Evolutionary conservation across 2,888 invertebrate genomes (phyloP).

Genomic region (Polydrusus tereticollis): DNA sequence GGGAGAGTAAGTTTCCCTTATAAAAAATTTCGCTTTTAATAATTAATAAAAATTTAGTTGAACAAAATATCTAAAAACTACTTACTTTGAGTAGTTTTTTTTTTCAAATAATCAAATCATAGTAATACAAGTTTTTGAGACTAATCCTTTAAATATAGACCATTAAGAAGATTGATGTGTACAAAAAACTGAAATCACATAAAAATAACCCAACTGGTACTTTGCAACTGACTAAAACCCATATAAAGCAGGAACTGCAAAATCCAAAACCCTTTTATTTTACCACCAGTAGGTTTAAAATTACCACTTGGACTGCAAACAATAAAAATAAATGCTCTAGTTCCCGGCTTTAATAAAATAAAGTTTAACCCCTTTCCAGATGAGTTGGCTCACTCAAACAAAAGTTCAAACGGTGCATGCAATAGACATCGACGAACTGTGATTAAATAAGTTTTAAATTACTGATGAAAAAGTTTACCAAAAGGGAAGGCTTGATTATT

Average conservation of each 20-base stretch:
- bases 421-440: slow-evolving; percentile 39
- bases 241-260: neutral
- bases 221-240: slow-evolving; percentile 14
- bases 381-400: slow-evolving; percentile 20
- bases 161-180: neutral
- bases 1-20: too few species aligned
- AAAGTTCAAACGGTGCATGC: slow-evolving; percentile 33
- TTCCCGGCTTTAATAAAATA: slow-evolving; percentile 31
- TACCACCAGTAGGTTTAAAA: slow-evolving; percentile 20
- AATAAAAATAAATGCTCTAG: slow-evolving; percentile 34
- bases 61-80: too few species aligned
- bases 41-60: too few species aligned
- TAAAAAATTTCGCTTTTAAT: too few species aligned
- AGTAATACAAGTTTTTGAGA: too few species aligned
- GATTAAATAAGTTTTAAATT: slow-evolving; percentile 45
- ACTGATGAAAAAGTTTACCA: slow-evolving; percentile 43
- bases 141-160: too few species aligned
- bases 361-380: slow-evolving; percentile 30
- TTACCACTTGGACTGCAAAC: slow-evolving; percentile 28
- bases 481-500: slow-evolving; percentile 33
- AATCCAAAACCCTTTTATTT: slow-evolving; percentile 20
- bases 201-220: neutral
- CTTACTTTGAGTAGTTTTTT: too few species aligned
- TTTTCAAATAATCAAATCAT: too few species aligned
- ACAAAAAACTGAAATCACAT: neutral